A percentile compares a stretch with the other conserved stretches of the same genome.
These are phyloP conservation scores for Diachasma alloeum DNA, from an alignment of 1,140 invertebrate genomes.

Conservation along the genomic window DNA sequence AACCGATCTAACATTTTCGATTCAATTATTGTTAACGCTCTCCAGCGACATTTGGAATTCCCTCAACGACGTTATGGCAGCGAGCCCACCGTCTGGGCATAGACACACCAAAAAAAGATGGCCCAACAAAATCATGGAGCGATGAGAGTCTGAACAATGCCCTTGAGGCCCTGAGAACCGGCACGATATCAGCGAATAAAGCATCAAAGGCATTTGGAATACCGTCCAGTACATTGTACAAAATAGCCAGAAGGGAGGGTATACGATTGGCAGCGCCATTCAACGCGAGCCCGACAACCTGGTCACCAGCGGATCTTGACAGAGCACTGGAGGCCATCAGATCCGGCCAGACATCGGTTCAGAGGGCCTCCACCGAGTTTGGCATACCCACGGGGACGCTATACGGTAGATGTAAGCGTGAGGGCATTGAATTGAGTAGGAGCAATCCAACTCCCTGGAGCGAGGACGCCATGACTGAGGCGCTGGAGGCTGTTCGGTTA, in stretches of 20 bases:
- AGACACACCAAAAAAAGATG: slow-evolving; percentile 90
- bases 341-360: slow-evolving; percentile 83
- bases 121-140: slow-evolving; percentile 86
- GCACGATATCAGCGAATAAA: slow-evolving; percentile 87
- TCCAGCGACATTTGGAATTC: slow-evolving; percentile 84
- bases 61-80: slow-evolving; percentile 90
- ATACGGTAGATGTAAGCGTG: slow-evolving; percentile 86
- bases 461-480: slow-evolving; percentile 88
- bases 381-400: slow-evolving; percentile 87
- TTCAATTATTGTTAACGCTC: background rate
- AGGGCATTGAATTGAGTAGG: slow-evolving; percentile 86
- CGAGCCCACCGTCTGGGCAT: slow-evolving; percentile 85
- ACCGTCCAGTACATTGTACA: slow-evolving; percentile 88
- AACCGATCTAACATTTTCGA: no score
- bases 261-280: slow-evolving; percentile 87
- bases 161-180: slow-evolving; percentile 80
- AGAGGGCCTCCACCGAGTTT: slow-evolving; percentile 83
- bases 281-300: slow-evolving; percentile 89
- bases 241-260: slow-evolving; percentile 87
- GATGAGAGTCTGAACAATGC: slow-evolving; percentile 83
- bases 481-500: slow-evolving; percentile 85
- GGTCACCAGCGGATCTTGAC: slow-evolving; percentile 84
- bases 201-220: slow-evolving; percentile 91
- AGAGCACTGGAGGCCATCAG: slow-evolving; percentile 84
- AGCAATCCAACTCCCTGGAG: slow-evolving; percentile 90